Conservation (phyloP, 2,888 invertebrate species). For the Synergus itoensis region DNA sequence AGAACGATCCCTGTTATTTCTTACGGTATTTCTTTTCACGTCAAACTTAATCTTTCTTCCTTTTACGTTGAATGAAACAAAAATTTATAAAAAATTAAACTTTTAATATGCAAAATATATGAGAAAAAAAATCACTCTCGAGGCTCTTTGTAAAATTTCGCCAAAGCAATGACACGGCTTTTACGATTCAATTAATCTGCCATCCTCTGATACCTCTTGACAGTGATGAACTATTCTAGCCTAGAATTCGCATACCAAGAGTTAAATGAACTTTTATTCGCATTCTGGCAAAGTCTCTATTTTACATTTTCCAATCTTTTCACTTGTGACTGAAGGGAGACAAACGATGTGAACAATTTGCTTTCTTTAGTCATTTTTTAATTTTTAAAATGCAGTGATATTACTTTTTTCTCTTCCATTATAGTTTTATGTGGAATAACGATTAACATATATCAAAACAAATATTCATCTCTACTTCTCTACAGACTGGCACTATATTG, state of each 20-base stretch:
- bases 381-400: background rate
- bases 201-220: slow-evolving; percentile 20
- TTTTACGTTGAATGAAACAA: background rate
- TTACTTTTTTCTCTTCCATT: background rate
- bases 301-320: slow-evolving; percentile 17
- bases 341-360: no score
- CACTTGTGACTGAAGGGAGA: background rate
- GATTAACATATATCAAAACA: background rate
- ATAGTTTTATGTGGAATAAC: background rate
- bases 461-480: background rate
- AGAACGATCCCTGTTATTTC: background rate
- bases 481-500: background rate
- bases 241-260: slow-evolving; percentile 3
- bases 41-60: background rate
- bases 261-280: slow-evolving; percentile 14
- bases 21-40: background rate
- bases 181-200: slow-evolving; percentile 25
- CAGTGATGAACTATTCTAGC: slow-evolving; percentile 21
- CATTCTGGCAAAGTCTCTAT: background rate
- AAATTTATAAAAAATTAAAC: no score
- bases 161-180: slow-evolving; percentile 1
- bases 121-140: no score
- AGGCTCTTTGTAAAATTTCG: background rate
- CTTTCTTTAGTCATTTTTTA: background rate
- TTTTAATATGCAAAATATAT: background rate